Percentiles rank a stretch among this genome's conserved stretches.
phyloP scores from a whole-genome alignment of 2,888 invertebrate genomes.

The Arge pagana region DNA sequence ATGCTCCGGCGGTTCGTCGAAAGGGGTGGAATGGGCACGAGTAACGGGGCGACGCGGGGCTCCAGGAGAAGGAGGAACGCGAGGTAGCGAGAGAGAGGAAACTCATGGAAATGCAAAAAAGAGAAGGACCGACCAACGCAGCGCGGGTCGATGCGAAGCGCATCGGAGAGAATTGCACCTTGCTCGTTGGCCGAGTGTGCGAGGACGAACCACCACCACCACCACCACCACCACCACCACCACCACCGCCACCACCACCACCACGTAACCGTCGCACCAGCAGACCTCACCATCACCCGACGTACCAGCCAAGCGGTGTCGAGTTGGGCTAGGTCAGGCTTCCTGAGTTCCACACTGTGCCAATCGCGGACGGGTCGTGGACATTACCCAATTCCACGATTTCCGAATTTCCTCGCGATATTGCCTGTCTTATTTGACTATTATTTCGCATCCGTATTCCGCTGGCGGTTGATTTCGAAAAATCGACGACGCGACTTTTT shows the following conservation, averaged over 20 bases:
- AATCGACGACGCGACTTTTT: no score
- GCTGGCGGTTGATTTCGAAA: no score
- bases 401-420: no score
- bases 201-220: no score
- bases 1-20: no score
- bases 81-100: constrained; percentile 6
- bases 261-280: no score
- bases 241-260: no score
- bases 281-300: no score
- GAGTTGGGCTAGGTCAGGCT: constrained; percentile 59
- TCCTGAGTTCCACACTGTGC: constrained; percentile 56
- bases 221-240: no score
- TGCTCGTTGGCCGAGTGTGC: constrained; percentile 19
- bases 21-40: constrained; percentile 25
- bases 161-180: constrained; percentile 57
- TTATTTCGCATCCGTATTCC: no score
- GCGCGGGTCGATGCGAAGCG: constrained; percentile 57
- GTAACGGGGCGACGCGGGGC: constrained; percentile 12
- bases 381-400: no score
- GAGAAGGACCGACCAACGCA: constrained; percentile 16
- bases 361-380: constrained; percentile 44
- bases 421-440: no score
- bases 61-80: background rate
- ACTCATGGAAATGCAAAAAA: constrained; percentile 7
- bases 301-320: constrained; percentile 51